These are phyloP conservation scores for Phyto melanocephala DNA, from an alignment of 2,888 invertebrate genomes.

Conservation along the genomic window DNA sequence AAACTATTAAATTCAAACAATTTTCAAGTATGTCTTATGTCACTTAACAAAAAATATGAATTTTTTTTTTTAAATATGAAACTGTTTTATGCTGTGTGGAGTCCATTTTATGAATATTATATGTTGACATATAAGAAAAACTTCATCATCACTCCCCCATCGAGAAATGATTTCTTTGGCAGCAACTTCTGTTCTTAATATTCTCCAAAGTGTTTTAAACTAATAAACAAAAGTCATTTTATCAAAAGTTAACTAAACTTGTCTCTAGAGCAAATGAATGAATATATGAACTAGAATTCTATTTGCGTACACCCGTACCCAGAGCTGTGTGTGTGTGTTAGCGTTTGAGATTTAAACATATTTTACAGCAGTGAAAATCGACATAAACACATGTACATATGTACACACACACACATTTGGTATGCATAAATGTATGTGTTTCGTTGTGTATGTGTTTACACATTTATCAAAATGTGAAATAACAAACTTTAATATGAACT, in stretches of 20 bases:
- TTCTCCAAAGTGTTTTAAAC: constrained; percentile 65
- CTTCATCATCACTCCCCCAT: neutral
- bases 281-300: constrained; percentile 22
- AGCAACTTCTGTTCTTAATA: constrained; percentile 34
- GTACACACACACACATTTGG: neutral
- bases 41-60: no score
- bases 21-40: neutral
- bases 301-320: neutral
- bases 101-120: neutral
- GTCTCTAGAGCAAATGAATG: constrained; percentile 40
- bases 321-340: neutral
- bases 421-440: neutral
- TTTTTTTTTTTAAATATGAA: neutral
- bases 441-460: neutral
- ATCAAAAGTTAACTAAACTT: constrained; percentile 59
- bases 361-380: neutral
- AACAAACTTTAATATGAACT: constrained; percentile 44
- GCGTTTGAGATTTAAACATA: neutral
- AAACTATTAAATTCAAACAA: neutral
- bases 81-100: neutral
- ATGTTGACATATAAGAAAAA: neutral
- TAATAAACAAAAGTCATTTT: constrained; percentile 65
- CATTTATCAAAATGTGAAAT: constrained; percentile 36
- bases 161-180: constrained; percentile 17
- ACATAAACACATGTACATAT: neutral